Evolutionary conservation across 2,888 invertebrate genomes (phyloP).

Genomic region (Apamea monoglypha): DNA sequence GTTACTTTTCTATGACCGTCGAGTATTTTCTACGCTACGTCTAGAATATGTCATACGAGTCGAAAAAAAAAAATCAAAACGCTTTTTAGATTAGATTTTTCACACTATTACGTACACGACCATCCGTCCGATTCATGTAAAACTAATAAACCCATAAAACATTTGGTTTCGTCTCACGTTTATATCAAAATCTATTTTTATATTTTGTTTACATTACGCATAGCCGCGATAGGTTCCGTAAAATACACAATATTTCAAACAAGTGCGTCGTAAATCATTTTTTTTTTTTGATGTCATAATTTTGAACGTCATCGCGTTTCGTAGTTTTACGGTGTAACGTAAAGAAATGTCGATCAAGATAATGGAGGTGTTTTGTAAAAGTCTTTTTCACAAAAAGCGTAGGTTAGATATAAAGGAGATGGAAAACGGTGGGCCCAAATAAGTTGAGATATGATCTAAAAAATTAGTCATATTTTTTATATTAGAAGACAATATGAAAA

Average conservation of each 20-base stretch:
- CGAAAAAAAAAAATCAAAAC: not conserved
- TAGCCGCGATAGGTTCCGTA: conserved; percentile 37
- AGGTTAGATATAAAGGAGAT: not conserved
- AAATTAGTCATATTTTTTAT: no score
- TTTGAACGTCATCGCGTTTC: conserved; percentile 34
- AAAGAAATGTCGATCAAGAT: conserved; percentile 47
- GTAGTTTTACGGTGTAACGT: conserved; percentile 36
- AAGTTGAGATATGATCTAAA: no score
- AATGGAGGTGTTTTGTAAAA: conserved; percentile 35
- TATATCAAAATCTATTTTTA: conserved; percentile 55
- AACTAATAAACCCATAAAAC: conserved; percentile 52
- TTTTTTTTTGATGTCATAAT: conserved; percentile 53
- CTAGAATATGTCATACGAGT: not conserved
- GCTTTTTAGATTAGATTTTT: not conserved
- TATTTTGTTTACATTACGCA: conserved; percentile 45
- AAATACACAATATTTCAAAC: conserved; percentile 48
- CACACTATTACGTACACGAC: not conserved
- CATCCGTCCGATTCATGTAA: conserved; percentile 25
- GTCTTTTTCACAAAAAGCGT: conserved; percentile 3
- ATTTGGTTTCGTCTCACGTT: conserved; percentile 40
- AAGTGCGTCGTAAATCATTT: conserved; percentile 46
- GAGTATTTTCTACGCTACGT: no score
- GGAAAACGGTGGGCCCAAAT: no score
- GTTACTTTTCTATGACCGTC: no score
- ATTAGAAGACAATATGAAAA: no score